Conservation (phyloP, 2,888 invertebrate species). For the Endotricha flammealis region DNA sequence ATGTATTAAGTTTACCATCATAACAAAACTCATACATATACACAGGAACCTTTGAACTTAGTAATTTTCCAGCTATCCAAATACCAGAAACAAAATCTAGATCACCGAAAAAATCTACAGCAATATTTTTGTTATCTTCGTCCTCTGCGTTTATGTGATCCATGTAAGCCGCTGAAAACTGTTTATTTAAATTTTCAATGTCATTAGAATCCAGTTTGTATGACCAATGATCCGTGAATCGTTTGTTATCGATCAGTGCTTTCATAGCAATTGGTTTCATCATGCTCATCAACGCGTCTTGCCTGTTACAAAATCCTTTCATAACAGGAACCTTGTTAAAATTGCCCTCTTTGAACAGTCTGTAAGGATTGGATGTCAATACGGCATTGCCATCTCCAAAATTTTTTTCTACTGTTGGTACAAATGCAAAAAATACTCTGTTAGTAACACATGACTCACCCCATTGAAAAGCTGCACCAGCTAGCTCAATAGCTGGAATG, state of each 20-base stretch:
- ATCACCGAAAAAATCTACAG: constrained; percentile 42
- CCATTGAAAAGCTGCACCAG: constrained; percentile 21
- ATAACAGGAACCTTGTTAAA: constrained; percentile 58
- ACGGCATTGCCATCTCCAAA: constrained; percentile 36
- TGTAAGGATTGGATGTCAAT: constrained; percentile 47
- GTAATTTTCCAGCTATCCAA: constrained; percentile 28
- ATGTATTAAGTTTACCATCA: constrained; percentile 35
- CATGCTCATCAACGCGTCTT: constrained; percentile 51
- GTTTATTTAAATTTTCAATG: constrained; percentile 19
- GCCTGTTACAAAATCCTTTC: constrained; percentile 65
- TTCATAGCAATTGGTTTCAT: constrained; percentile 28
- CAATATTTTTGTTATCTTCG: constrained; percentile 26
- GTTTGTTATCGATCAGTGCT: constrained; percentile 28
- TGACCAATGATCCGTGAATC: constrained; percentile 31
- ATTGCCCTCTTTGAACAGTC: constrained; percentile 44
- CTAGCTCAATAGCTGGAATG: constrained; percentile 22
- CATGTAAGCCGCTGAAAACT: constrained; percentile 24
- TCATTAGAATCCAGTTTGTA: constrained; percentile 26
- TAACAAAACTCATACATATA: constrained; percentile 42
- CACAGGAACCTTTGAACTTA: constrained; percentile 27
- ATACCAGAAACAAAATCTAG: constrained; percentile 39
- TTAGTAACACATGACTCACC: constrained; percentile 21
- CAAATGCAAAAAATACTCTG: constrained; percentile 37
- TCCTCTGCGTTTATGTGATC: constrained; percentile 17
- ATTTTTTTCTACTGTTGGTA: constrained; percentile 46